Evolutionary conservation across 2,888 invertebrate genomes (phyloP), one percentile per base, ranked within the genome.

Genomic region (Mythimna albipuncta): DNA sequence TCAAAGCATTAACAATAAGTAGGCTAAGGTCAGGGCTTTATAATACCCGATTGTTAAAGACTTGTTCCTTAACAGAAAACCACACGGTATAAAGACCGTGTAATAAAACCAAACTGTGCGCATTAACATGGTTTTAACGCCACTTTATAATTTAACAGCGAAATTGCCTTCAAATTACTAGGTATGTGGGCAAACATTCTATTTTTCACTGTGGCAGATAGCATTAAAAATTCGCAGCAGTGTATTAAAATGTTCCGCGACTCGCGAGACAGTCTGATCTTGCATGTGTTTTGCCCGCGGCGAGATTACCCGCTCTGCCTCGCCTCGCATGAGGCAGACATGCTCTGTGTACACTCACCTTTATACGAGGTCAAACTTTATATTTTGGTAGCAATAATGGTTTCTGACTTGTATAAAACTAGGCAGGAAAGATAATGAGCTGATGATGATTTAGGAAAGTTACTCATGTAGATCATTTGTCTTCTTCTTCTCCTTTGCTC

Each of bases 141-240:
- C 65, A 75, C 16, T 78, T 62, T 69, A 66, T 55, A 50, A 75
- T 66, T 79, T 66, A 58, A 59, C 41, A 62, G 10, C 68, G 38
- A 69, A 78, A 75, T 80, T 65, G 62, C 47, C 4, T 26, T 55
- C n/a, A 69, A 78, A 78, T 75, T 41, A 55, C 68, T 52, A 81
- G 69, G 21, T 73, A 52, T 35, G 16, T 61, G 10, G 11, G 38
- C 61, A 63, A 69, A 79, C 58, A 80, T 80, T 55, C 55, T 55
- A 66, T 38, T 63, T 74, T 79, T 59, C 54, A 54, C 41, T 69
- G 19, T 52, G 38, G 58, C n/a, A 55, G 55, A 52, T 68, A 69
- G 63, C 59, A 72, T 81, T 69, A 72, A 81, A 67, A 77, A 81
- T 81, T 80, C 72, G 82, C 68, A 58, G 55, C 82, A 68, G 68